These are phyloP conservation scores for Pecten maximus DNA, from an alignment of 2,888 invertebrate genomes.

Conservation along the genomic window DNA sequence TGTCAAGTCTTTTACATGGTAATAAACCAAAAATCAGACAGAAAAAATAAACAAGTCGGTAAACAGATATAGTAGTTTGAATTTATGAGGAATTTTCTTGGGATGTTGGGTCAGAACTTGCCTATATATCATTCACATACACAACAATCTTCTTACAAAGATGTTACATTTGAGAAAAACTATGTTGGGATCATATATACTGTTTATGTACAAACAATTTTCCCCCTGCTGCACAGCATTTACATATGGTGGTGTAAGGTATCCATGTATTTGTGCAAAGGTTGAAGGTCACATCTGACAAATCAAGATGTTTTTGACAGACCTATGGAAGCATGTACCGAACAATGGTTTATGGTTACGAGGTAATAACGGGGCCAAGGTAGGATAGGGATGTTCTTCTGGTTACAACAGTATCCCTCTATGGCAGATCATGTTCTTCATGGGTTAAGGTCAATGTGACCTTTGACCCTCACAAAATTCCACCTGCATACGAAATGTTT, in stretches of 20 bases:
- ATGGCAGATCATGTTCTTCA: not conserved
- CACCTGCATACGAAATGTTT: slow-evolving; percentile 22
- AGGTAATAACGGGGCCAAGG: not conserved
- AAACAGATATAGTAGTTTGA: slow-evolving; percentile 24
- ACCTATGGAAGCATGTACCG: not conserved
- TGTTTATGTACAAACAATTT: slow-evolving; percentile 32
- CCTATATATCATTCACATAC: not conserved
- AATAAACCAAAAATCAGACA: slow-evolving; percentile 19
- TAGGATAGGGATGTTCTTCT: not conserved
- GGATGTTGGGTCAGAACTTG: not conserved
- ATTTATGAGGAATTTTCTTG: slow-evolving; percentile 29
- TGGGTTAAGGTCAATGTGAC: not conserved
- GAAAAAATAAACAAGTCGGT: slow-evolving; percentile 9
- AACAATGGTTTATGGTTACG: not conserved
- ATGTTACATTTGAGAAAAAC: not conserved
- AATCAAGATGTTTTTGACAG: slow-evolving; percentile 26
- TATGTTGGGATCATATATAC: not conserved
- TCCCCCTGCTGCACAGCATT: slow-evolving; percentile 12
- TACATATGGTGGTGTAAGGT: not conserved
- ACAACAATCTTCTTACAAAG: not conserved
- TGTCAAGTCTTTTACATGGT: not conserved
- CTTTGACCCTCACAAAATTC: not conserved
- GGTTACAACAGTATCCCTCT: not conserved
- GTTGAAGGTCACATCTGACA: slow-evolving; percentile 1
- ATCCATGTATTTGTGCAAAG: slow-evolving; percentile 4